Evolutionary conservation across 2,888 invertebrate genomes (phyloP), one percentile per base, ranked within the genome.

Genomic region (Torymus aiolomorphi): DNA sequence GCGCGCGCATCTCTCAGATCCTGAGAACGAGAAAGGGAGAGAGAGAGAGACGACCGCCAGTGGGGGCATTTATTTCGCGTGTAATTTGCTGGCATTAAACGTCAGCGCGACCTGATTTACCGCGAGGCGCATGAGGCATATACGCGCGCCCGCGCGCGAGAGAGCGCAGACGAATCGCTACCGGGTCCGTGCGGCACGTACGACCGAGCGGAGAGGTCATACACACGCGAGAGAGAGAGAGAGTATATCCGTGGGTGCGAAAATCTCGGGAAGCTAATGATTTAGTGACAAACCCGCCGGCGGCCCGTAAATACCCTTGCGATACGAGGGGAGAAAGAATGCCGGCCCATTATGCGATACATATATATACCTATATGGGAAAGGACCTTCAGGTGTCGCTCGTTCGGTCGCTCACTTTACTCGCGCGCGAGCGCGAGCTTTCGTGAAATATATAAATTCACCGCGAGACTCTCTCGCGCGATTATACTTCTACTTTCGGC

Each of bases 11-110:
- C 42, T 42, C 42, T 8, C 42, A 5, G 42, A 42, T 5, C 42
- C 42, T 42, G 49, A n/a, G 51, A 20, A 18, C 49, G 11, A 52
- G n/a, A 18, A 42, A 31, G 54, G 4, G 67, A 56, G 54, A 54
- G 54, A 24, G n/a, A 8, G 54, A 11, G 24, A n/a, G 56, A 24
- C 56, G 14, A 54, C 20, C 20, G 67, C 56, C 54, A 24, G 31
- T 69, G 54, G 24, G 84, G 83, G 86, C 88, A 89, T 89, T 89
- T 88, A 88, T 88, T 89, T 88, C 85, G 87, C 89, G 88, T 87
- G 88, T 89, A 89, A 89, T 89, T 89, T 88, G 89, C 88, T 85
- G 88, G 88, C 84, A 88, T 89, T 89, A 88, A 89, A 89, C 87
- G 89, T 89, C 89, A 87, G 85, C 84, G 84, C 85, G 86, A 86